These are phyloP conservation scores for Thaleichthys pacificus DNA, from an alignment of 2,797 vertebrate species.

Conservation along the genomic window DNA sequence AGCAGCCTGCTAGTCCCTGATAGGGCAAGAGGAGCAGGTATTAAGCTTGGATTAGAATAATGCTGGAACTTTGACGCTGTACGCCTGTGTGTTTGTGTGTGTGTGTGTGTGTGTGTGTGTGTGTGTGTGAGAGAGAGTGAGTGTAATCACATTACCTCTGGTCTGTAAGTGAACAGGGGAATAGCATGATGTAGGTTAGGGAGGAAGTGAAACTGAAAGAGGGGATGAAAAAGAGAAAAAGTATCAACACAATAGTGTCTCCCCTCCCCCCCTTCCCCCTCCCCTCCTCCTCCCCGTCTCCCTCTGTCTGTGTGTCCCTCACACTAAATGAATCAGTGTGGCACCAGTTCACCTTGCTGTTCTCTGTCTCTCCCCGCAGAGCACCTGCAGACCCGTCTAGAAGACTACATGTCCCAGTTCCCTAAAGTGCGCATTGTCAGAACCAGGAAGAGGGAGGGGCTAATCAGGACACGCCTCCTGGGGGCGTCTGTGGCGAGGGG, in stretches of 20 bases:
- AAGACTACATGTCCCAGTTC: constrained; percentile 85
- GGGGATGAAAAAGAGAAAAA: background rate
- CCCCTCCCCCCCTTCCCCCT: background rate
- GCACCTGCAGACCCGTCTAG: constrained; percentile 82
- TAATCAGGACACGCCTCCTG: constrained; percentile 85
- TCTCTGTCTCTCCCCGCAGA: constrained; percentile 58
- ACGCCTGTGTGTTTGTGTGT: background rate
- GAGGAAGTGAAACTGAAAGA: too few species aligned
- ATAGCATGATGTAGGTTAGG: too few species aligned
- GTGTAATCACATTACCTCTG: background rate
- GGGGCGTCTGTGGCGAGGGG: constrained; percentile 85
- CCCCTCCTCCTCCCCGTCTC: background rate
- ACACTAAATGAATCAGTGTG: background rate
- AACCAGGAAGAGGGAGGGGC: constrained; percentile 87
- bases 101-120: background rate
- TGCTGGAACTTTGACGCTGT: background rate
- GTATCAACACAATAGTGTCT: background rate
- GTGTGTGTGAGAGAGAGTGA: background rate
- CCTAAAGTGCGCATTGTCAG: constrained; percentile 86
- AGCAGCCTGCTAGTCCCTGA: constrained; percentile 36
- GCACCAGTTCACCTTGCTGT: too few species aligned
- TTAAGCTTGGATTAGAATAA: constrained; percentile 18
- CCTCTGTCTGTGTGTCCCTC: background rate
- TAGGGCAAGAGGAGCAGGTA: constrained; percentile 34
- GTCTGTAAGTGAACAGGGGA: too few species aligned